A percentile compares a stretch with the other conserved stretches of the same genome.
These are phyloP conservation scores for Amphilophus citrinellus DNA, from an alignment of 2,113 vertebrate genomes.

Conservation along the genomic window DNA sequence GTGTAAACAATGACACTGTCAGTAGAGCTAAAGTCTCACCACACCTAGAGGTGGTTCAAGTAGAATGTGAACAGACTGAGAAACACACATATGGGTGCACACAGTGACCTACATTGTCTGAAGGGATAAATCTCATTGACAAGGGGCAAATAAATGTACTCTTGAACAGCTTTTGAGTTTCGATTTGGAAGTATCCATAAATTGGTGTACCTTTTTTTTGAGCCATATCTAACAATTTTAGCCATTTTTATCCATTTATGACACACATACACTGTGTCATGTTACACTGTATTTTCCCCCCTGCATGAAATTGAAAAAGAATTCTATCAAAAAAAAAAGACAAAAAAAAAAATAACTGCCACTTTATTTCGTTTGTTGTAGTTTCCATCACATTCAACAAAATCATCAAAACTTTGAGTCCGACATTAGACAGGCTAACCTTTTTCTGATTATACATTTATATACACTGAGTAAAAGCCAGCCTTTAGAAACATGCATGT, in stretches of 20 bases:
- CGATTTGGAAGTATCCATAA: not conserved
- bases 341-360: too few relatives aligned
- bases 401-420: not conserved
- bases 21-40: constrained; percentile 42
- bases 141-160: fast-evolving
- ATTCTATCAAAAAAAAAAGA: too few relatives aligned
- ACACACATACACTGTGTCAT: too few relatives aligned
- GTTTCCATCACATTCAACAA: not conserved
- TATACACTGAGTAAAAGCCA: not conserved
- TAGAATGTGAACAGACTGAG: constrained; percentile 37
- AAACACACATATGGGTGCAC: not conserved
- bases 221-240: not conserved
- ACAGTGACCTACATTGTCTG: not conserved
- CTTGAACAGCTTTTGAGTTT: not conserved
- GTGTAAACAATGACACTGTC: constrained; percentile 46
- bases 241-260: not conserved
- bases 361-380: not conserved
- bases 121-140: not conserved
- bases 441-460: not conserved
- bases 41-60: constrained; percentile 40
- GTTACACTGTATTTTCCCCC: too few relatives aligned
- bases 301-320: not conserved
- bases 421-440: not conserved
- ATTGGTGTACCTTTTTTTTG: not conserved
- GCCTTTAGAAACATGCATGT: not conserved